These are phyloP conservation scores for Melanotaenia nigrans DNA, from an alignment of 2,797 vertebrate genomes.

Conservation along the genomic window DNA sequence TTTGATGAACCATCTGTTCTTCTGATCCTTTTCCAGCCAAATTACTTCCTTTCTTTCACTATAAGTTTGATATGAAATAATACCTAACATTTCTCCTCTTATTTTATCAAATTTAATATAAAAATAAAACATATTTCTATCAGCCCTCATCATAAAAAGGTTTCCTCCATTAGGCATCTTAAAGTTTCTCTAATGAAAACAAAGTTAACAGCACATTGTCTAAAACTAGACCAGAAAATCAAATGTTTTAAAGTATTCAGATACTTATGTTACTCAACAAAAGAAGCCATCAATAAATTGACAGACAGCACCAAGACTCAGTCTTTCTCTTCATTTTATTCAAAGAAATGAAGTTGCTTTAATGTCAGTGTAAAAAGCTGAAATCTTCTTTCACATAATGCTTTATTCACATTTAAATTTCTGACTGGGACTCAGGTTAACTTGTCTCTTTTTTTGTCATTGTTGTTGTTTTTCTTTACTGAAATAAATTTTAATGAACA, in stretches of 20 bases:
- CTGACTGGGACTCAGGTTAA: conserved; percentile 31
- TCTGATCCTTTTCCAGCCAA: too few relatives aligned
- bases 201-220: background rate
- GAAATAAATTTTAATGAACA: conserved; percentile 20
- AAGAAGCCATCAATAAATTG: conserved; percentile 1
- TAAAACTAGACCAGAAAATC: background rate
- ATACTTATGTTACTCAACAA: background rate
- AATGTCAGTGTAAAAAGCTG: conserved; percentile 67
- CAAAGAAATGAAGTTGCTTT: conserved; percentile 55
- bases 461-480: conserved; percentile 22
- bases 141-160: background rate
- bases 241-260: background rate
- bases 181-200: too few relatives aligned
- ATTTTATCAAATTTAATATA: too few relatives aligned
- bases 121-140: background rate
- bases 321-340: conserved; percentile 73
- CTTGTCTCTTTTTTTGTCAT: conserved; percentile 18
- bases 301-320: conserved; percentile 21
- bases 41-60: too few relatives aligned
- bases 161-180: background rate
- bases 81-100: too few relatives aligned
- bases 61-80: too few relatives aligned
- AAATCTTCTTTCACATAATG: conserved; percentile 44
- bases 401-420: conserved; percentile 63
- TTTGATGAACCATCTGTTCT: too few relatives aligned